A percentile compares a stretch with the other conserved stretches of the same genome.
These are phyloP conservation scores for Neoseiulus cucumeris DNA, from an alignment of 1,140 invertebrate genomes.

Conservation along the genomic window DNA sequence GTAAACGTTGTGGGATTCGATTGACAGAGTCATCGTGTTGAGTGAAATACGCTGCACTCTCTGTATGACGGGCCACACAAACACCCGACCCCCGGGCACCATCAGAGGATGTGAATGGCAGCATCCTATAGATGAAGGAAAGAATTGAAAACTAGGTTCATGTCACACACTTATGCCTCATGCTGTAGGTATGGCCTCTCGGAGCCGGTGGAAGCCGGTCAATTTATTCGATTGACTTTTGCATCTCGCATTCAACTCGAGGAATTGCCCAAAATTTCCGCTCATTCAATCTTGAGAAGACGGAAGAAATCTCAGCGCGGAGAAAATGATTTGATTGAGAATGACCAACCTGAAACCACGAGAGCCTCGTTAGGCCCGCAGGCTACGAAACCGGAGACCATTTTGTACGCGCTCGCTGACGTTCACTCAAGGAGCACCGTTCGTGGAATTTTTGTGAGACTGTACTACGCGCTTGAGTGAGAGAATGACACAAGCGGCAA, in stretches of 20 bases:
- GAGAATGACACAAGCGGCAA: too few species aligned
- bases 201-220: too few species aligned
- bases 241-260: conserved; percentile 24
- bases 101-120: conserved; percentile 72
- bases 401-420: conserved; percentile 23
- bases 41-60: conserved; percentile 84
- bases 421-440: background rate
- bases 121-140: conserved; percentile 41
- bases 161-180: conserved; percentile 12
- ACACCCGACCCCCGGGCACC: conserved; percentile 81
- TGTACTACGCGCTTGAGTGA: too few species aligned
- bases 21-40: conserved; percentile 74
- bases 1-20: conserved; percentile 49
- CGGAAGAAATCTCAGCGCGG: too few species aligned
- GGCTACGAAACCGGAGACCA: conserved; percentile 84
- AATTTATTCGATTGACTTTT: too few species aligned
- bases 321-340: too few species aligned
- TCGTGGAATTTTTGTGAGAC: too few species aligned
- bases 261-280: too few species aligned
- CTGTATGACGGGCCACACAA: conserved; percentile 88
- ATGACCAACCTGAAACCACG: conserved; percentile 70
- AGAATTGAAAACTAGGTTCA: background rate
- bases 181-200: too few species aligned
- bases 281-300: too few species aligned
- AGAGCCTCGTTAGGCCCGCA: conserved; percentile 93